Conservation (phyloP, 2,113 vertebrate genomes). For the Podarcis cretensis region DNA sequence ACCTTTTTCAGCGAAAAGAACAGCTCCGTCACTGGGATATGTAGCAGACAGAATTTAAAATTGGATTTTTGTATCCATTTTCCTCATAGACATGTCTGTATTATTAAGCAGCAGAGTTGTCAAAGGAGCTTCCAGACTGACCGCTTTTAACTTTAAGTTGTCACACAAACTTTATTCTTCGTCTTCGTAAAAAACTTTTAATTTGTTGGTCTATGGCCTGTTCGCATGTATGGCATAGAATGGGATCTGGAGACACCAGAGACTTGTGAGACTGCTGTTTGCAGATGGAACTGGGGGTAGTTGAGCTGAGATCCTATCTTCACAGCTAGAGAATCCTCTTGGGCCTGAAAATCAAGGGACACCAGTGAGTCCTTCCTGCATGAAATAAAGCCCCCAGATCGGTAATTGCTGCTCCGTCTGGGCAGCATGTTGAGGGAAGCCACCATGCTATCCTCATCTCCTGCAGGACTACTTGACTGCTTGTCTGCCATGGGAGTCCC, state of each 20-base stretch:
- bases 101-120: neutral
- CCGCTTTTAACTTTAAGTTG: neutral
- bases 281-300: neutral
- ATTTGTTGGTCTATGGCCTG: neutral
- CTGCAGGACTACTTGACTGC: neutral
- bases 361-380: neutral
- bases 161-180: neutral
- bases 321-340: neutral
- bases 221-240: too few relatives aligned
- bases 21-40: constrained; percentile 7
- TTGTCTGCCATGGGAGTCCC: neutral
- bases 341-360: neutral
- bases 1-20: constrained; percentile 10
- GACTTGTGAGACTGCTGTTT: neutral
- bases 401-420: neutral
- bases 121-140: neutral
- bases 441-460: neutral
- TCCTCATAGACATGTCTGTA: neutral
- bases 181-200: neutral
- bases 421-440: neutral
- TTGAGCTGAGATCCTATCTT: neutral
- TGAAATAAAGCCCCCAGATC: neutral
- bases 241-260: neutral
- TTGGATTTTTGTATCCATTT: neutral
- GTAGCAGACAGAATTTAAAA: constrained; percentile 25